A percentile compares a stretch with the other conserved stretches of the same genome.
phyloP scores from a whole-genome alignment of 2,888 invertebrate genomes.

The Tipula confusa region DNA sequence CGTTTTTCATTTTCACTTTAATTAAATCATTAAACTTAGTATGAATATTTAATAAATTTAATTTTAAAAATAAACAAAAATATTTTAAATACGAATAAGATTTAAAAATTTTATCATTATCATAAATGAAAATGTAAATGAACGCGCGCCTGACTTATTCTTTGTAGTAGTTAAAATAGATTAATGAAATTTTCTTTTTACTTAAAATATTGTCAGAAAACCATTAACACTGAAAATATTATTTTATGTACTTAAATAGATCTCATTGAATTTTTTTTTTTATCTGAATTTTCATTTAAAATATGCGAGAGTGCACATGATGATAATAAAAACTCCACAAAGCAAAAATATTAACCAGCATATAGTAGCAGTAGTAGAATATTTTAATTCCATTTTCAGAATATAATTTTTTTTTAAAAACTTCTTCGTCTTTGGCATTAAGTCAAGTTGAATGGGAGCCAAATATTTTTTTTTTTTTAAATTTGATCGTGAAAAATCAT shows the following conservation, averaged over 20 bases:
- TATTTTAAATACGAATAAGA: not conserved
- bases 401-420: constrained; percentile 6
- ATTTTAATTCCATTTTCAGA: constrained; percentile 27
- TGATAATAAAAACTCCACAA: constrained; percentile 27
- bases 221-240: constrained; percentile 30
- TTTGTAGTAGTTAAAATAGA: not conserved
- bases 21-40: not conserved
- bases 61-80: not conserved
- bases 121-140: too few species aligned
- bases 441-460: constrained; percentile 32
- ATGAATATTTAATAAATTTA: not conserved
- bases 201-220: not conserved
- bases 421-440: constrained; percentile 33
- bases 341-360: constrained; percentile 21
- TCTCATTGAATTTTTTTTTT: constrained; percentile 6
- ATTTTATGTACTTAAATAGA: not conserved
- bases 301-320: not conserved
- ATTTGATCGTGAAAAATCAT: constrained; percentile 32
- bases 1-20: not conserved
- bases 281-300: not conserved
- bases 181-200: not conserved
- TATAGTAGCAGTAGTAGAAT: constrained; percentile 32
- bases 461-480: constrained; percentile 20
- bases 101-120: not conserved
- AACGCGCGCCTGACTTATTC: not conserved